These are phyloP conservation scores for Oreocharis arfaki DNA, from an alignment of 2,113 vertebrate species.

Conservation along the genomic window DNA sequence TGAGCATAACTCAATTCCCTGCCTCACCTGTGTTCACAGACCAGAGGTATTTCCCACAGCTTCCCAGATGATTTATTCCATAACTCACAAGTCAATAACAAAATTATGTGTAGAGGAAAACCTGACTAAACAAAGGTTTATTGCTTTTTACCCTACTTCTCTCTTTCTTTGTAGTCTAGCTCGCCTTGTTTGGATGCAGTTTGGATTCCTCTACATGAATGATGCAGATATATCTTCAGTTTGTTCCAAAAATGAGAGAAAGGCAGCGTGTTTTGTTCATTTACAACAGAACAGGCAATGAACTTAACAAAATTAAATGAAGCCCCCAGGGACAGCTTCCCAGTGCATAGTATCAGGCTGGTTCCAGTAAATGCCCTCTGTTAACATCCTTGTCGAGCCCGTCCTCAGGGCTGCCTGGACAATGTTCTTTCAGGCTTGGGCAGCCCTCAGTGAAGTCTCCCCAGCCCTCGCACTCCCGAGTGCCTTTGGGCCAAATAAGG, in stretches of 20 bases:
- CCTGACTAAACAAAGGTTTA: neutral
- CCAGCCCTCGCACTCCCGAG: neutral
- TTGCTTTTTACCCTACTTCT: neutral
- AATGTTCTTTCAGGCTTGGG: neutral
- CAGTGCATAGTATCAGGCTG: neutral
- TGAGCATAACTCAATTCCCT: neutral
- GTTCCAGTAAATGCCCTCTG: neutral
- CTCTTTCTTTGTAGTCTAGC: neutral
- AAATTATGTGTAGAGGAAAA: neutral
- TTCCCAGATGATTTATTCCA: neutral
- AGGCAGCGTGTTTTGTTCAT: neutral
- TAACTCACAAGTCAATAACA: neutral
- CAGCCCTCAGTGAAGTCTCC: neutral
- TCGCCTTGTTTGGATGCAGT: neutral
- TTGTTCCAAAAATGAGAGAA: neutral
- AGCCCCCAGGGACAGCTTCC: neutral
- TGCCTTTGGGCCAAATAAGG: neutral
- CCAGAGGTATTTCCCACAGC: neutral
- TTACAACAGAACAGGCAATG: neutral
- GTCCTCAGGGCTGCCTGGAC: neutral
- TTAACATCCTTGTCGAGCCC: neutral
- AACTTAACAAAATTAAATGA: neutral
- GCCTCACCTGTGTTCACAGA: neutral
- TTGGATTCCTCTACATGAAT: neutral
- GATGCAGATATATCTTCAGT: neutral